Evolutionary conservation across 1,140 invertebrate genomes (phyloP), one percentile per base, ranked within the genome.

Genomic region (Lineus longissimus): DNA sequence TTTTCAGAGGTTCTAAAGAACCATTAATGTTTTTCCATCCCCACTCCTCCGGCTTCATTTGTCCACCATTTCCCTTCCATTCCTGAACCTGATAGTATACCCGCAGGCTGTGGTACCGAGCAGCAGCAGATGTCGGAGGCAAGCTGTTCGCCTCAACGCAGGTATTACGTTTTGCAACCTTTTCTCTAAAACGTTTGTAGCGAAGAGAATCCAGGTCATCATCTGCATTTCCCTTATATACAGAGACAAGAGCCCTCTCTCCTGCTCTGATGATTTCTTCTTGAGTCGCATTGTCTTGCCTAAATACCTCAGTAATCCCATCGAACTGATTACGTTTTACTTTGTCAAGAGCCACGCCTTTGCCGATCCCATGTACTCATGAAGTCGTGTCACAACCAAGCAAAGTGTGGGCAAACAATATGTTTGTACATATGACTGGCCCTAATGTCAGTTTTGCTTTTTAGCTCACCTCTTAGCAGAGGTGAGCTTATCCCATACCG

Each of bases 321-420:
- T 15, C 36, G 27, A 63, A 40, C 11, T 43, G 19, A 17, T 40
- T 27, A 40, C 41, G n/a, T n/a, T 30, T 15, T 15, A 29, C 1
- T 30, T 55, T 61, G 29, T 57, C 65, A 1, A 68, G 25, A 11
- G 60, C 55, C 6, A 47, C 22, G 0, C 13, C 33, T 55, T 65
- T 68, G 2, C 63, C 63, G 4, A 68, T 54, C 27, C 66, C 63
- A 56, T 57, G 62, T 40, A 65, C 30, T 29, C 59, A 25, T 30
- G 66, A 68, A 4, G 66, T 68, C 1, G 63, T 62, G 36, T 68
- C 66, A 22, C 66, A 68, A n/a, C 66, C 66, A 13, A 33, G 27
- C 22, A 64, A 0, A 4, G 66, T 55, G 56, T 65, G 63, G 2
- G 60, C 23, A 31, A 62, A 61, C 2, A 55, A 62, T 2, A 68